These are phyloP conservation scores for Pelmatolapia mariae DNA, from an alignment of 2,113 vertebrate species.

Conservation along the genomic window DNA sequence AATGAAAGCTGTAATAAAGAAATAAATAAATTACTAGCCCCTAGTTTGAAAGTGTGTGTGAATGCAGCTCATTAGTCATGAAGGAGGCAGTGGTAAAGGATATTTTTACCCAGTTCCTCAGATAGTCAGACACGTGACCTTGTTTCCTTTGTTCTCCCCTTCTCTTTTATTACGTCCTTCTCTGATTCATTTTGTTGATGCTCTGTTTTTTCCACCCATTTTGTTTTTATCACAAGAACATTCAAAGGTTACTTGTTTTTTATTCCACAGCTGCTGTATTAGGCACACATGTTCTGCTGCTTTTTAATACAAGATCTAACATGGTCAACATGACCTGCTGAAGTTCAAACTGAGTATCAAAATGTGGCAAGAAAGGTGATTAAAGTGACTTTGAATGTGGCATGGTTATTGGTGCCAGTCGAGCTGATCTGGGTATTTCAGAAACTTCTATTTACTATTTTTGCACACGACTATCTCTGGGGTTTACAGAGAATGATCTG, in stretches of 20 bases:
- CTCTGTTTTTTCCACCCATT: neutral
- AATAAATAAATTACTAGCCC: neutral
- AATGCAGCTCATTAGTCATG: slow-evolving; percentile 9
- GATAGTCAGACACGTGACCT: neutral
- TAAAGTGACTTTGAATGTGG: neutral
- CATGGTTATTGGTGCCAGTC: neutral
- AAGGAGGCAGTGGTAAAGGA: neutral
- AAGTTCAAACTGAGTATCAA: neutral
- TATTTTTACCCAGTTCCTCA: slow-evolving; percentile 42
- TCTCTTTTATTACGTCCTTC: neutral
- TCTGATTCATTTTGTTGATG: neutral
- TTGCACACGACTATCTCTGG: neutral
- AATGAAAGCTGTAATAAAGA: neutral
- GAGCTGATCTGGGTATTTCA: neutral
- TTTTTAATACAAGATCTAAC: neutral
- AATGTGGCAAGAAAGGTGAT: neutral
- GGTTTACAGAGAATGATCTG: neutral
- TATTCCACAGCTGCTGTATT: neutral
- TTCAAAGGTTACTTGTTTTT: neutral
- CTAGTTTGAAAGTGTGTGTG: neutral
- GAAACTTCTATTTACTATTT: neutral
- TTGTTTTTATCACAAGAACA: neutral
- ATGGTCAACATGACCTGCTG: neutral
- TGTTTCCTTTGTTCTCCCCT: neutral
- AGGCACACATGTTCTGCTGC: neutral